phyloP scores from a whole-genome alignment of 2,888 invertebrate species.

The Andricus quercusramuli region DNA sequence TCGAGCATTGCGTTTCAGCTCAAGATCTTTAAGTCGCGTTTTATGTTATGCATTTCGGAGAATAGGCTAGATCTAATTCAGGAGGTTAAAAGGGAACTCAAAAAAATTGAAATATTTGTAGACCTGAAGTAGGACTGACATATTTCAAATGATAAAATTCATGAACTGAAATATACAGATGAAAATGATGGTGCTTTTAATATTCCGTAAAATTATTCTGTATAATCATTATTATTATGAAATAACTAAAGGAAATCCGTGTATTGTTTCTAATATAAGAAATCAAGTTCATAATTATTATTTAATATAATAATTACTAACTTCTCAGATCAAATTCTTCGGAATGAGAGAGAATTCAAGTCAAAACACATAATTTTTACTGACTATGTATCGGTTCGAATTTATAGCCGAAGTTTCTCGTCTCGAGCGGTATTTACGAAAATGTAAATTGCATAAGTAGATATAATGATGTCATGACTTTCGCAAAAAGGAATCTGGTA shows the following conservation, averaged over 20 bases:
- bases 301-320: too few relatives aligned
- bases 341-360: not conserved
- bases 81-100: constrained; percentile 2
- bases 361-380: not conserved
- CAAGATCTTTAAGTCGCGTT: not conserved
- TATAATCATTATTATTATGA: too few relatives aligned
- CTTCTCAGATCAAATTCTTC: too few relatives aligned
- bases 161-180: not conserved
- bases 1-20: constrained; percentile 11
- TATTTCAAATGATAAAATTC: not conserved
- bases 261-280: too few relatives aligned
- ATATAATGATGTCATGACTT: constrained; percentile 20
- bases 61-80: constrained; percentile 16
- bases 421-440: constrained; percentile 11
- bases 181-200: too few relatives aligned
- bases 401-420: not conserved
- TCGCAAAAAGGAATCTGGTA: not conserved
- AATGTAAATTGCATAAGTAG: constrained; percentile 24
- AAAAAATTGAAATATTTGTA: not conserved
- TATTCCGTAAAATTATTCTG: too few relatives aligned
- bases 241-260: too few relatives aligned
- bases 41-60: constrained; percentile 17
- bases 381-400: constrained; percentile 5
- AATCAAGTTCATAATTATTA: too few relatives aligned
- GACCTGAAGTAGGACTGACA: not conserved